Evolutionary conservation across 2,113 vertebrate species (phyloP), one percentile per base, ranked within the genome.

Genomic region (Candoia aspera): DNA sequence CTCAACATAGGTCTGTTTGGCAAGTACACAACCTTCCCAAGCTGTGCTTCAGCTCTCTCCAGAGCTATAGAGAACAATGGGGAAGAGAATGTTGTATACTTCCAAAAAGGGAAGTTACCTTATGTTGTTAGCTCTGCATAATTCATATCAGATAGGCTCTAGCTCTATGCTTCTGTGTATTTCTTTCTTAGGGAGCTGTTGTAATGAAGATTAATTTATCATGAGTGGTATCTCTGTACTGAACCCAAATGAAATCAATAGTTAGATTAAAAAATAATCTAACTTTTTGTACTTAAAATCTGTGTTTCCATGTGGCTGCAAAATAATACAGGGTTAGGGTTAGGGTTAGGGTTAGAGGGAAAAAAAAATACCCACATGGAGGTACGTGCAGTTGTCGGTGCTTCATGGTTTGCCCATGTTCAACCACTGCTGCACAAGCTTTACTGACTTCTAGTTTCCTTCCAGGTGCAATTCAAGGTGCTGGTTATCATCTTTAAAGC

Each of bases 181-280:
- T 85, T 86, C 53, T 92, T 92, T 94, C 92, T 89, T 37, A 95
- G 53, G 37, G 19, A 93, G 59, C 93, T 90, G 60, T 91, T 86
- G 57, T 23, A 84, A 79, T 89, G 37, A 29, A 62, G n/a, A 85
- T 91, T 93, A 92, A 84, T 9, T 53, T 92, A 26, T 86, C 86
- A 91, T 90, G 58, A 58, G 46, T 79, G 85, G 84, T 58, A 49
- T 91, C 54, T 91, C 87, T 88, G 62, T 42, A 90, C 91, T 37
- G 73, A 91, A 94, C 60, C 88, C 29, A 90, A 91, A 88, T 60
- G 84, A 91, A 94, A 93, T 21, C 57, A 95, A 83, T 73, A 91
- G 86, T 62, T 64, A 62, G 68, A 73, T 37, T 24, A 49, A 55
- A 68, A 92, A 84, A 79, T 13, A 92, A 93, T 33, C 13, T 73